These are phyloP conservation scores for Nowickia ferox DNA, from an alignment of 2,888 invertebrate species.

Conservation along the genomic window DNA sequence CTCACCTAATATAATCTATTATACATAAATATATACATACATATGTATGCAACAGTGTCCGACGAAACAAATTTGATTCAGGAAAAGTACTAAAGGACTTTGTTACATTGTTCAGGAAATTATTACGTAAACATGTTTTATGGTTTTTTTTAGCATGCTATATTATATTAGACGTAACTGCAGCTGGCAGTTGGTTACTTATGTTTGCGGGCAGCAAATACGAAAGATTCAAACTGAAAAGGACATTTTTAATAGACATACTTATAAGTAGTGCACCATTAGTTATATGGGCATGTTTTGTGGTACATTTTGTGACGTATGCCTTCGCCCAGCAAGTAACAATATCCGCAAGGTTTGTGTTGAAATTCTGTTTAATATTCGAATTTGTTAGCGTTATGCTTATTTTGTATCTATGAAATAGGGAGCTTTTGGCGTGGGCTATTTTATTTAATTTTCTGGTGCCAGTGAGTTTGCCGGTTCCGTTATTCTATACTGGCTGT, in stretches of 20 bases:
- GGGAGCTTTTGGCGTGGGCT: constrained; percentile 89
- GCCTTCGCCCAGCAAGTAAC: constrained; percentile 85
- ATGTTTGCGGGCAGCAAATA: constrained; percentile 65
- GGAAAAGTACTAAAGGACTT: not conserved
- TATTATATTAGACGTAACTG: constrained; percentile 54
- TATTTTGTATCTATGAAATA: constrained; percentile 74
- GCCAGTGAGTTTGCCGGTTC: constrained; percentile 89
- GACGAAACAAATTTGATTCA: too few relatives aligned
- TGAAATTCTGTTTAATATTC: not conserved
- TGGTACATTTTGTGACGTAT: constrained; percentile 86
- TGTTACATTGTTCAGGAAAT: not conserved
- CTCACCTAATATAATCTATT: too few relatives aligned
- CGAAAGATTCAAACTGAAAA: constrained; percentile 62
- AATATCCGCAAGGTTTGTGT: constrained; percentile 81
- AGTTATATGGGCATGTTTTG: constrained; percentile 84
- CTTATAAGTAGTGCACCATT: constrained; percentile 74
- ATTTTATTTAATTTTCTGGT: constrained; percentile 89
- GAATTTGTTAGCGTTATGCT: constrained; percentile 1
- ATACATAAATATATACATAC: too few relatives aligned
- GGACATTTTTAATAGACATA: constrained; percentile 56
- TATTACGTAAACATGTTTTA: not conserved
- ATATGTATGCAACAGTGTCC: not conserved
- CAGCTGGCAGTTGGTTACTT: constrained; percentile 62
- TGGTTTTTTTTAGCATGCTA: constrained; percentile 55
- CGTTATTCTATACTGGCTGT: constrained; percentile 86